These are phyloP conservation scores for Pogonomyrmex californicus DNA, from an alignment of 1,140 invertebrate species.

Conservation along the genomic window DNA sequence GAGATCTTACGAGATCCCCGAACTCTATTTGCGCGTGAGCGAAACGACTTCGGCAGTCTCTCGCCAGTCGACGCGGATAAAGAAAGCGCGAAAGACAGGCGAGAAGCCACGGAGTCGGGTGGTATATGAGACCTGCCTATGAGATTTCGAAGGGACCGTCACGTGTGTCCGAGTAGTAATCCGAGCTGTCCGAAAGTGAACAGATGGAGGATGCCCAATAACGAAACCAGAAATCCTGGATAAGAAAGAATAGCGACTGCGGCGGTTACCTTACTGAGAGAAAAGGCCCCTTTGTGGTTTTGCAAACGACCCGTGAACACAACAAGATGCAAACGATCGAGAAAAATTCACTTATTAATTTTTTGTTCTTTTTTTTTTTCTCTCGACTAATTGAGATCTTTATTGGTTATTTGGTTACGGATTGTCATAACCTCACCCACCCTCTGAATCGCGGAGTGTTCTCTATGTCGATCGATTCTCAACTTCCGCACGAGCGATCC, in stretches of 20 bases:
- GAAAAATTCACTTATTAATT: background rate
- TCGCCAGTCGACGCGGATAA: constrained; percentile 46
- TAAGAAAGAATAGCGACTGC: constrained; percentile 7
- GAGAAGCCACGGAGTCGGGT: background rate
- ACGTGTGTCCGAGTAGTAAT: constrained; percentile 25
- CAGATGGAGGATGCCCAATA: constrained; percentile 30
- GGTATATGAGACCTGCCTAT: background rate
- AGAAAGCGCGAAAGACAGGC: background rate
- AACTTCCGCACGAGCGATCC: constrained; percentile 39
- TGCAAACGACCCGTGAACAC: background rate
- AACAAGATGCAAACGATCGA: background rate
- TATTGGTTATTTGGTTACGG: background rate
- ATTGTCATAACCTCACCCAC: background rate
- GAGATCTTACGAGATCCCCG: background rate
- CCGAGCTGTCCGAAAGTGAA: constrained; percentile 11
- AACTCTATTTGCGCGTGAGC: constrained; percentile 34
- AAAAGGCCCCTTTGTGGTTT: background rate
- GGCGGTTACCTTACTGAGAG: background rate
- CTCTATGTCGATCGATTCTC: background rate
- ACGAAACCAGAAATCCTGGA: constrained; percentile 23
- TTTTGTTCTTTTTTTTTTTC: too few species aligned
- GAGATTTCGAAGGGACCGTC: background rate
- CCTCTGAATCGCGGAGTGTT: background rate
- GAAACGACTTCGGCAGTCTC: constrained; percentile 12
- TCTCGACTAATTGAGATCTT: background rate